Evolutionary conservation across 2,797 vertebrate genomes (phyloP), one percentile per base, ranked within the genome.

Genomic region (Linurgus olivaceus): DNA sequence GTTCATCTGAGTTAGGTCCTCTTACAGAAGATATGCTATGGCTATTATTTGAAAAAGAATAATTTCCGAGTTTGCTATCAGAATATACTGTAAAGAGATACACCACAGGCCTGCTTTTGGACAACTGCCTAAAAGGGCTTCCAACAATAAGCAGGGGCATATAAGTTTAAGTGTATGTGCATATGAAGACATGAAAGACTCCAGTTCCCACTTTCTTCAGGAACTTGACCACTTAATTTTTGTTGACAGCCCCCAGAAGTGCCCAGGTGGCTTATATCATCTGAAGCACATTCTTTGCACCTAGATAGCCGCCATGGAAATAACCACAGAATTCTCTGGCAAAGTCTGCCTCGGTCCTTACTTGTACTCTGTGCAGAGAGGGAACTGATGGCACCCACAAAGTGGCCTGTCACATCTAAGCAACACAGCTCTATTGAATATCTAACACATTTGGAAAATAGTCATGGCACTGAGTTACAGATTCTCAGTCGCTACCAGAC

Each of bases 271-370:
- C 15, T 66, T 75, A 1, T 11, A 45, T n/a, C 26, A 85, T 6
- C 4, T 31, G 9, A 75, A 6, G 13, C 29, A 61, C 7, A 62
- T 17, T 61, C 10, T 68, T 79, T 63, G 29, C 14, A 72, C 35
- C 20, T 67, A 63, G 33, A 61, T 2, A 62, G 25, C 0, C 81
- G 20, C 13, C 23, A 24, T 37, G 25, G 48, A 73, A 78, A 59
- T 44, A 62, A 51, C 25, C 19, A 70, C 2, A 59, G 65, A 33
- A 62, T 55, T 71, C 17, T 58, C 44, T 25, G 19, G 25, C 15
- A 63, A 59, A 14, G 23, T 72, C 59, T 29, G 2, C 17, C 13
- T 85, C 0, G 0, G 14, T 59, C 33, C 47, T 61, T 35, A 57
- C 17, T 54, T 50, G 33, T 51, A 40, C 63, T 47, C 17, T 28